Evolutionary conservation across 2,888 invertebrate genomes (phyloP).

Genomic region (Drosophila atripex): DNA sequence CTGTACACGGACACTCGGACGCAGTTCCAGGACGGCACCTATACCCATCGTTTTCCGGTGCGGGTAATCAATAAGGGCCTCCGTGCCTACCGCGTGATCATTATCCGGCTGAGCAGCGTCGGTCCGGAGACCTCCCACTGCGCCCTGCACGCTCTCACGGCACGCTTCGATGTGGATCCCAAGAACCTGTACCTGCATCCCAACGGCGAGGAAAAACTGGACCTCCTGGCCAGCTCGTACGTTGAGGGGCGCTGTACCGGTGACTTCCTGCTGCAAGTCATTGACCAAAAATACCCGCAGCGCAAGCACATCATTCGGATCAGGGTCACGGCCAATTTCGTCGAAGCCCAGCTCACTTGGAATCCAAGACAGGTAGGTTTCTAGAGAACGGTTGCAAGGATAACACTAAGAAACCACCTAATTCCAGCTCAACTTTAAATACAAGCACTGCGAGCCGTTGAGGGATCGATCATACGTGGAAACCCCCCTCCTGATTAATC

Average conservation of each 20-base stretch:
- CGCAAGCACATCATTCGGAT: constrained; percentile 63
- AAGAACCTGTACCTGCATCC: constrained; percentile 57
- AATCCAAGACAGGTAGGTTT: constrained; percentile 42
- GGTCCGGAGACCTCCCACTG: constrained; percentile 26
- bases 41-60: constrained; percentile 52
- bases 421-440: constrained; percentile 55
- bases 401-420: background rate
- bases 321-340: constrained; percentile 56
- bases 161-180: constrained; percentile 68
- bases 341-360: constrained; percentile 66
- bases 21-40: constrained; percentile 47
- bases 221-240: constrained; percentile 62
- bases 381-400: background rate
- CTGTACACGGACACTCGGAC: constrained; percentile 64
- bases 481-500: constrained; percentile 44
- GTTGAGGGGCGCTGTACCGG: constrained; percentile 53
- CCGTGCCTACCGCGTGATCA: constrained; percentile 69
- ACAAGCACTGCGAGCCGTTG: constrained; percentile 57
- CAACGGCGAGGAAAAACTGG: constrained; percentile 35
- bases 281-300: constrained; percentile 62
- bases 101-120: constrained; percentile 61
- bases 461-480: constrained; percentile 54
- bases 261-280: constrained; percentile 69
- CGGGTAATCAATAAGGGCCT: constrained; percentile 72
- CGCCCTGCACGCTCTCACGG: constrained; percentile 42